Percentiles rank a stretch among this genome's conserved stretches.
Conservation (phyloP, 1,140 invertebrate genomes). For the Achatina immaculata region DNA sequence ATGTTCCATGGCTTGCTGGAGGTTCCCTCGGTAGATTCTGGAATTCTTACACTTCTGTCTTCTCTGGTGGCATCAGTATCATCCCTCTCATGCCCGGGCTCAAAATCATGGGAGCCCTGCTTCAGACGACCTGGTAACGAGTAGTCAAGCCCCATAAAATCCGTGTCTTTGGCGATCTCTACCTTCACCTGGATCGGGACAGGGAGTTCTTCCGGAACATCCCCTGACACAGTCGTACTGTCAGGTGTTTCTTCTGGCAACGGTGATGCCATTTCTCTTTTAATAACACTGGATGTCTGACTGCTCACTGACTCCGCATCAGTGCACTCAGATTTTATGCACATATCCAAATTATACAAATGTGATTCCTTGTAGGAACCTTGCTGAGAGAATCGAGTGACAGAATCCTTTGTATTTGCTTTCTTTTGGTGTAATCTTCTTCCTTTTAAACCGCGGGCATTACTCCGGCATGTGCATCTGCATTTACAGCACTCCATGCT, state of each 20-base stretch:
- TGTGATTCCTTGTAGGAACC: not conserved
- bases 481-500: not conserved
- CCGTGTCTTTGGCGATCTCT: conserved; percentile 15
- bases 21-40: not conserved
- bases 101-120: not conserved
- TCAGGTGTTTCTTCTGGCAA: not conserved
- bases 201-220: no score
- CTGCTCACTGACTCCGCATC: not conserved
- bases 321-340: not conserved
- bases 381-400: no score
- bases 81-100: not conserved
- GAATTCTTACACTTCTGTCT: not conserved
- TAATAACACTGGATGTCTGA: not conserved
- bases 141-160: conserved; percentile 28
- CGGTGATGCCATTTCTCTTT: not conserved
- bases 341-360: not conserved
- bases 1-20: not conserved
- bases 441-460: not conserved
- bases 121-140: not conserved
- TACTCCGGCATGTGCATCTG: not conserved
- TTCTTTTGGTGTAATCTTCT: not conserved
- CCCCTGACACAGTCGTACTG: not conserved
- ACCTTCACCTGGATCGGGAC: not conserved
- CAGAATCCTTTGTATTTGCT: no score
- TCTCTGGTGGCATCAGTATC: not conserved